These are phyloP conservation scores for Euwallacea fornicatus DNA, from an alignment of 1,140 invertebrate genomes.

Conservation along the genomic window DNA sequence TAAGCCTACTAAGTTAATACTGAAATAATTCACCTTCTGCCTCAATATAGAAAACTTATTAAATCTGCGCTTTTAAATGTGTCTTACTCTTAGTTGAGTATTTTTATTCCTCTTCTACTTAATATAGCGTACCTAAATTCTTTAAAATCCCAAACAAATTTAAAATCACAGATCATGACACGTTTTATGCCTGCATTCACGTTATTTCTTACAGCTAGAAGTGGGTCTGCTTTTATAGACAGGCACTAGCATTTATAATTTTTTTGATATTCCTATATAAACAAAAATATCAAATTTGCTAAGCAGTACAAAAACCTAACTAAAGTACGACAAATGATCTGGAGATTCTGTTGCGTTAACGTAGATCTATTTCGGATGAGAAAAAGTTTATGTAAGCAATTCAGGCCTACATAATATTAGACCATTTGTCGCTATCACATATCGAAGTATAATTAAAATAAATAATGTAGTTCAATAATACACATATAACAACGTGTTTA, in stretches of 20 bases:
- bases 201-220: no score
- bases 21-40: no score
- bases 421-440: slow-evolving; percentile 48
- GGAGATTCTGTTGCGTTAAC: slow-evolving; percentile 31
- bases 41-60: no score
- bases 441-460: slow-evolving; percentile 47
- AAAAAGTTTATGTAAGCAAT: neutral
- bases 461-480: neutral
- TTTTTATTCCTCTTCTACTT: no score
- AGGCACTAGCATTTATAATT: neutral
- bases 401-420: neutral
- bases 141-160: no score
- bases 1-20: no score
- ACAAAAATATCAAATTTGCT: slow-evolving; percentile 4
- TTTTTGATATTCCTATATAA: neutral
- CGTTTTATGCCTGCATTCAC: neutral
- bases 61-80: no score
- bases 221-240: no score
- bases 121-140: no score
- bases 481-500: neutral
- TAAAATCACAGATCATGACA: slow-evolving; percentile 1
- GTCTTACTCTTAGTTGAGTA: no score
- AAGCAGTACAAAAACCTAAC: slow-evolving; percentile 40
- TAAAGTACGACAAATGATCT: slow-evolving; percentile 42
- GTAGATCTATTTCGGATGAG: neutral